Percentiles rank a stretch among this genome's conserved stretches.
These are phyloP conservation scores for Hippocampus abdominalis DNA, from an alignment of 2,113 vertebrate species.

Conservation along the genomic window DNA sequence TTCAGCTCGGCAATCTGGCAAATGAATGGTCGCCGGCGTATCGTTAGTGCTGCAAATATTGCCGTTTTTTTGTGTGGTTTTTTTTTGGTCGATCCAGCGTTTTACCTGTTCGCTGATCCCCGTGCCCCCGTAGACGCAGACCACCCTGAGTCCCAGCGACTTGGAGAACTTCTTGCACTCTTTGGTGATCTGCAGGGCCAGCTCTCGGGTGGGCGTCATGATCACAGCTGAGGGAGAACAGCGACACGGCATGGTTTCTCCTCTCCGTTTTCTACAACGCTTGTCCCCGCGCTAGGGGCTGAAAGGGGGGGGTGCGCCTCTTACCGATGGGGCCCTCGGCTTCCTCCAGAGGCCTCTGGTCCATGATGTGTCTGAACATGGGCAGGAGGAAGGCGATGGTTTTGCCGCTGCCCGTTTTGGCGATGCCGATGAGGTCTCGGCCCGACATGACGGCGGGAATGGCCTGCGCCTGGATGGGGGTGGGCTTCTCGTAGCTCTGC, in stretches of 20 bases:
- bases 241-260: not conserved
- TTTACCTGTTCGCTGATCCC: conserved; percentile 97
- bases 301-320: not conserved
- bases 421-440: conserved; percentile 94
- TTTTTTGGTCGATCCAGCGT: too few relatives aligned
- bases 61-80: rapidly evolving
- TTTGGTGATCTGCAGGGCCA: conserved; percentile 97
- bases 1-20: conserved; percentile 96
- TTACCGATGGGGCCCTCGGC: conserved; percentile 92
- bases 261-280: not conserved
- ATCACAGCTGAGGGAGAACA: conserved; percentile 80
- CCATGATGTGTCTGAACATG: conserved; percentile 99
- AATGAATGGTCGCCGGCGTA: not conserved
- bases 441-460: conserved; percentile 97
- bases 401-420: conserved; percentile 97
- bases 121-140: conserved; percentile 98
- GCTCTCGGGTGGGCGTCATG: conserved; percentile 95
- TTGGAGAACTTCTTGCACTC: conserved; percentile 99
- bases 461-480: conserved; percentile 93
- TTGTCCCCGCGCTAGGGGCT: not conserved
- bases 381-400: conserved; percentile 96
- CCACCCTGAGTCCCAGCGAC: conserved; percentile 86
- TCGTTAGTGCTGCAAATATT: not conserved
- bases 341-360: conserved; percentile 92
- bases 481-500: conserved; percentile 94